Evolutionary conservation across 2,888 invertebrate genomes (phyloP).

Genomic region (Himalopsyche japonica): DNA sequence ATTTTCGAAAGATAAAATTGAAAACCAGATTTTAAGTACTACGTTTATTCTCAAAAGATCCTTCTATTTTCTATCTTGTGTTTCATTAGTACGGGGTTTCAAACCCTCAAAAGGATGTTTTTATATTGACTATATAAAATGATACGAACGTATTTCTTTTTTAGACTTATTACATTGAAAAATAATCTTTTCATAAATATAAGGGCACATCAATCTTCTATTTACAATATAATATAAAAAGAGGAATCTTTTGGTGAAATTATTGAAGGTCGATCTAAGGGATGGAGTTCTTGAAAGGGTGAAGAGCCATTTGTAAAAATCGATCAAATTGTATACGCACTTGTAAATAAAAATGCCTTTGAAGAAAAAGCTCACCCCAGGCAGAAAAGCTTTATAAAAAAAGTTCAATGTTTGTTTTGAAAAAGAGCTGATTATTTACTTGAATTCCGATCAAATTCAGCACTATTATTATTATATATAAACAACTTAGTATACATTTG

Average conservation of each 20-base stretch:
- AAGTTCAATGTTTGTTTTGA: neutral
- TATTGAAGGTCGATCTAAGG: neutral
- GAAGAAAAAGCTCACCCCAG: neutral
- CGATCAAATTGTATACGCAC: neutral
- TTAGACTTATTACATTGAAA: neutral
- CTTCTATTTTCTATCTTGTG: too few relatives aligned
- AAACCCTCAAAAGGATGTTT: neutral
- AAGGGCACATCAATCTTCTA: conserved; percentile 29
- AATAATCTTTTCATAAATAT: conserved; percentile 16
- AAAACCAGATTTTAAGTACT: too few relatives aligned
- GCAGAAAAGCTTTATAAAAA: neutral
- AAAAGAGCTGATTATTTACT: neutral
- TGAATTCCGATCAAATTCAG: neutral
- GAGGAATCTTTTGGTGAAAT: neutral
- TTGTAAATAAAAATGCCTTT: neutral
- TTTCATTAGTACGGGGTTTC: too few relatives aligned
- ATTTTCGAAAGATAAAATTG: too few relatives aligned
- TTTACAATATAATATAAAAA: conserved; percentile 20
- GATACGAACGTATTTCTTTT: neutral
- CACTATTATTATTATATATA: too few relatives aligned
- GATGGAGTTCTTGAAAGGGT: neutral
- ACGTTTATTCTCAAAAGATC: too few relatives aligned
- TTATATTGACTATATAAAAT: neutral
- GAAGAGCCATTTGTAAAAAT: neutral
- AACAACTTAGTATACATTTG: too few relatives aligned